A percentile compares a stretch with the other conserved stretches of the same genome.
phyloP scores from a whole-genome alignment of 2,888 invertebrate species.

The Drosophila niveifrons region DNA sequence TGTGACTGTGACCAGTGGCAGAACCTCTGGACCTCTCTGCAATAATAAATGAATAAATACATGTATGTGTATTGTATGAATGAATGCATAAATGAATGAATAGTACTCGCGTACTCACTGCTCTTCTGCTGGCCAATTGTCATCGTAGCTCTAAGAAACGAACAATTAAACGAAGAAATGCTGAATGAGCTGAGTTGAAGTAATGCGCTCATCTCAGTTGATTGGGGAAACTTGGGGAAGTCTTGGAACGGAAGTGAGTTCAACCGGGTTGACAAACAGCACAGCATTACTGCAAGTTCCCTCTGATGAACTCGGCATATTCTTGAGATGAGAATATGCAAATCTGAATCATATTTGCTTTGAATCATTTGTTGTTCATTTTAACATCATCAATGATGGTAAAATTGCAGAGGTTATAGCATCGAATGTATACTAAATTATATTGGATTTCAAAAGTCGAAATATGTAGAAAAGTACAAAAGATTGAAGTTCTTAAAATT shows the following conservation, averaged over 20 bases:
- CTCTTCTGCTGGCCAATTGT: conserved; percentile 54
- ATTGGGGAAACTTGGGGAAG: conserved; percentile 24
- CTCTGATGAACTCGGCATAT: background rate
- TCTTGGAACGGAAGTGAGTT: conserved; percentile 70
- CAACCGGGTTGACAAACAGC: conserved; percentile 53
- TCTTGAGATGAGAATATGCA: background rate
- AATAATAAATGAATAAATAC: conserved; percentile 56
- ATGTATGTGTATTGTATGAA: conserved; percentile 38
- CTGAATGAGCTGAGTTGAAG: conserved; percentile 72
- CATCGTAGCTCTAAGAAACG: conserved; percentile 27
- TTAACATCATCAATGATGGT: background rate
- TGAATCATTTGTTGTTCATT: background rate
- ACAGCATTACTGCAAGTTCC: background rate
- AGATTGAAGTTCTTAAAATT: too few relatives aligned
- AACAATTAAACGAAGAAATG: conserved; percentile 73
- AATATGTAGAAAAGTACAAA: too few relatives aligned
- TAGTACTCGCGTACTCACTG: conserved; percentile 26
- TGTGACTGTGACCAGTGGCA: conserved; percentile 39
- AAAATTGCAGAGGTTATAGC: background rate
- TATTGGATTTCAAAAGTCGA: too few relatives aligned
- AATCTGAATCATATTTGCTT: background rate
- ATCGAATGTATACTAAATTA: background rate
- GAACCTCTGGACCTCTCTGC: conserved; percentile 35
- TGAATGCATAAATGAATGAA: conserved; percentile 59
- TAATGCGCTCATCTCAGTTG: conserved; percentile 26